These are phyloP conservation scores for Macrotis lagotis DNA, from an alignment of 2,113 vertebrate genomes.

Conservation along the genomic window DNA sequence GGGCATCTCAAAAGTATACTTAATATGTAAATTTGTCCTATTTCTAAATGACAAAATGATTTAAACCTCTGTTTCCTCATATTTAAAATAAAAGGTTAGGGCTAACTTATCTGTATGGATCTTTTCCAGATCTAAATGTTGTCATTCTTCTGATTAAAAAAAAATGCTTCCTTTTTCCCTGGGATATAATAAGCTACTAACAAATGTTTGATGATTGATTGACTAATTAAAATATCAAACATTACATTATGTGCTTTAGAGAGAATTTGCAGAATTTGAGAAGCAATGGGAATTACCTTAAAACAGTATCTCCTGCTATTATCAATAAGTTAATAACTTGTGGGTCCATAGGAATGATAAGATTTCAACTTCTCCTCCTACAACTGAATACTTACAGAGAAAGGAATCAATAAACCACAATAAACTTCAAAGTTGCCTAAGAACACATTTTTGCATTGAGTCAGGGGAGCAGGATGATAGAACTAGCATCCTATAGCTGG, in stretches of 20 bases:
- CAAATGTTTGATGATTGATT: neutral
- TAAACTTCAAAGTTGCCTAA: neutral
- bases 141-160: neutral
- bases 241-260: constrained; percentile 32
- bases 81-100: neutral
- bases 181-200: neutral
- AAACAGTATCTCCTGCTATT: neutral
- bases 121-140: neutral
- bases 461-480: neutral
- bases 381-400: neutral
- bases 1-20: neutral
- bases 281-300: constrained; percentile 32
- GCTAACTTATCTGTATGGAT: neutral
- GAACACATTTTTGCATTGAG: neutral
- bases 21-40: neutral
- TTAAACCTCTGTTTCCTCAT: neutral
- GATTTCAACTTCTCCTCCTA: neutral
- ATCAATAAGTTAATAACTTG: neutral
- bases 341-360: neutral
- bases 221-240: neutral
- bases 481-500: neutral
- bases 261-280: constrained; percentile 11
- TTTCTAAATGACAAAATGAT: constrained; percentile 42
- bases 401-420: neutral
- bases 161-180: neutral